Percentiles rank a stretch among this genome's conserved stretches.
Evolutionary conservation across 2,113 vertebrate genomes (phyloP).

Genomic region (Gnathonemus echidnorhynchus): DNA sequence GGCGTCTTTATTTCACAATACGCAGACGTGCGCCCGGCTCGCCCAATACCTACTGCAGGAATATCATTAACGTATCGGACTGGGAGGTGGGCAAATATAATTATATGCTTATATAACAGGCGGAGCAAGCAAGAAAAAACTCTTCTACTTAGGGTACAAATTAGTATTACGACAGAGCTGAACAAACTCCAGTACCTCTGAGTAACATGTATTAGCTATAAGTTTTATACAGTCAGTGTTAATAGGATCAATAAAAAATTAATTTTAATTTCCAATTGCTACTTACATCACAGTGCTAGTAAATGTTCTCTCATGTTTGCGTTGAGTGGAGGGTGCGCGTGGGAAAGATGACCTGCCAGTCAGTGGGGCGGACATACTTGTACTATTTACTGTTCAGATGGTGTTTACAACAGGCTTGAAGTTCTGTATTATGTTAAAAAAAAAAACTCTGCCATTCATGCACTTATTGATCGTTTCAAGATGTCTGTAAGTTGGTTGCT

Average conservation of each 20-base stretch:
- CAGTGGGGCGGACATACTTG: not conserved
- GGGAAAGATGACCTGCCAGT: not conserved
- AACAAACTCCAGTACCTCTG: not conserved
- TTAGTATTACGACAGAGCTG: not conserved
- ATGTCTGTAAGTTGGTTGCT: not conserved
- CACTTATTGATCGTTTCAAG: not conserved
- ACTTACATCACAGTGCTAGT: not conserved
- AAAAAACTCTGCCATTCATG: not conserved
- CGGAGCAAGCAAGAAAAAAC: not conserved
- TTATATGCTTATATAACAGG: not conserved
- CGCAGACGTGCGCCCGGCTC: not conserved
- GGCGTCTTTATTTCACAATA: conserved; percentile 7
- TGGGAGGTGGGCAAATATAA: not conserved
- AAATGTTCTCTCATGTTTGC: not conserved
- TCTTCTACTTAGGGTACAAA: not conserved
- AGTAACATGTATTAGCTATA: not conserved
- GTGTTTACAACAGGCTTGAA: not conserved
- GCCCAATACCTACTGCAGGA: not conserved
- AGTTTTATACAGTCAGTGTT: not conserved
- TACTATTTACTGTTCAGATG: not conserved
- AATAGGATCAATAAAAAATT: not conserved
- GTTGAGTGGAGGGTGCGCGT: not conserved
- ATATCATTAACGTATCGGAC: not conserved
- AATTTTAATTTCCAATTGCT: not conserved
- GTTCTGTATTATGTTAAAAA: not conserved